Evolutionary conservation across 2,113 vertebrate genomes (phyloP).

Genomic region (Oplegnathus fasciatus): DNA sequence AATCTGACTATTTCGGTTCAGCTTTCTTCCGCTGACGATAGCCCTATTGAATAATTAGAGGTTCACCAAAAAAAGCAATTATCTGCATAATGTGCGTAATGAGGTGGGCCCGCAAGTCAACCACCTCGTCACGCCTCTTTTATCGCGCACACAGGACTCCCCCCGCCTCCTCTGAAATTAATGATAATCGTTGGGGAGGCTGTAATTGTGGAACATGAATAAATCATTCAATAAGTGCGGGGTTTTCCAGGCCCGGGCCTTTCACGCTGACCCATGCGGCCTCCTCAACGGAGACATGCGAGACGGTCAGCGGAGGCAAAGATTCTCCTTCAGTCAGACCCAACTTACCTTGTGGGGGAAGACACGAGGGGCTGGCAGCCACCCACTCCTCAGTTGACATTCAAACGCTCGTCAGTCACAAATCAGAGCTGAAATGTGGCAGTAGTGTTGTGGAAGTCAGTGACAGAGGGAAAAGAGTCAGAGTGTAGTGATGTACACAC

Average conservation of each 20-base stretch:
- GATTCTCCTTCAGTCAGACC: constrained; percentile 13
- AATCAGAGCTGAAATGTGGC: background rate
- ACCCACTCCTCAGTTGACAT: constrained; percentile 52
- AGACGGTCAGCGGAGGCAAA: constrained; percentile 9
- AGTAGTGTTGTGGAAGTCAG: background rate
- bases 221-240: constrained; percentile 49
- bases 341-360: constrained; percentile 18
- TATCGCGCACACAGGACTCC: constrained; percentile 10
- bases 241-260: constrained; percentile 16
- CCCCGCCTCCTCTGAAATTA: constrained; percentile 35
- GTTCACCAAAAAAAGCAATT: constrained; percentile 39
- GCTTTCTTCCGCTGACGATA: constrained; percentile 33
- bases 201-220: constrained; percentile 58
- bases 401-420: constrained; percentile 47
- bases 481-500: background rate
- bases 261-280: constrained; percentile 51
- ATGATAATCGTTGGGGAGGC: constrained; percentile 50
- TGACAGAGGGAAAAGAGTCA: background rate
- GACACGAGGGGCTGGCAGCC: constrained; percentile 25
- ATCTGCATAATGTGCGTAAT: constrained; percentile 58
- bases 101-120: constrained; percentile 58
- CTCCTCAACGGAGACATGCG: constrained; percentile 21
- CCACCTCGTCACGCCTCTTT: constrained; percentile 59
- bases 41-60: constrained; percentile 61
- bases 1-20: constrained; percentile 16